Evolutionary conservation across 2,113 vertebrate genomes (phyloP), one percentile per base, ranked within the genome.

Genomic region (human (Homo sapiens)): DNA sequence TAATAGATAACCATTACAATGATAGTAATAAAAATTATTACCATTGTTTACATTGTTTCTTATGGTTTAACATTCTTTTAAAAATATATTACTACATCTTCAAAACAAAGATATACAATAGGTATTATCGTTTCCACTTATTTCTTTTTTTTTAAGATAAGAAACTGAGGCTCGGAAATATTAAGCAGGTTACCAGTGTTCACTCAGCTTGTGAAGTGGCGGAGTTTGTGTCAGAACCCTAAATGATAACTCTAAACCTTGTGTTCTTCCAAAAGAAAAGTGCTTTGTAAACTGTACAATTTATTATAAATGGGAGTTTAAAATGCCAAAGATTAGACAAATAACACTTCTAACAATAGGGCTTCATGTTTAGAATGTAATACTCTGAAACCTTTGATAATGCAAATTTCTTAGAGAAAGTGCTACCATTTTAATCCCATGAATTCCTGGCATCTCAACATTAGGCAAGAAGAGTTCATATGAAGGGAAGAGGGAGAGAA

Each of bases 301-400:
- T 27, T 82, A 90, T 90, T 83, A 57, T 25, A 90, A 84, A 64
- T 76, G 23, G 50, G 82, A 83, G 86, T 66, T 79, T 23, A 82
- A 95, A 93, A 87, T 70, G 57, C n/a, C 61, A 90, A 86, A 84
- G 73, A 84, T 88, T 84, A 88, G 75, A 64, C 61, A 43, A 43
- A 87, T 94, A 70, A 22, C 80, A 87, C 35, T 80, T 90, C 43
- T 61, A 83, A 38, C 86, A 61, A 87, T 13, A 84, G 75, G 89
- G 40, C 3, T 96, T 97, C 43, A 61, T 76, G 50, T 93, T 93
- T 91, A 78, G 73, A 93, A 73, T 83, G 40, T 3, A 82, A 93
- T 87, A 73, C 23, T 68, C 40, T 92, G 83, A 95, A 93, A 79
- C 1, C 2, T 55, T 90, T 93, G 20, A 27, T 92, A 80, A 96